Percentiles rank a stretch among this genome's conserved stretches.
Evolutionary conservation across 2,888 invertebrate species (phyloP).

Genomic region (Periphyllus acericola): DNA sequence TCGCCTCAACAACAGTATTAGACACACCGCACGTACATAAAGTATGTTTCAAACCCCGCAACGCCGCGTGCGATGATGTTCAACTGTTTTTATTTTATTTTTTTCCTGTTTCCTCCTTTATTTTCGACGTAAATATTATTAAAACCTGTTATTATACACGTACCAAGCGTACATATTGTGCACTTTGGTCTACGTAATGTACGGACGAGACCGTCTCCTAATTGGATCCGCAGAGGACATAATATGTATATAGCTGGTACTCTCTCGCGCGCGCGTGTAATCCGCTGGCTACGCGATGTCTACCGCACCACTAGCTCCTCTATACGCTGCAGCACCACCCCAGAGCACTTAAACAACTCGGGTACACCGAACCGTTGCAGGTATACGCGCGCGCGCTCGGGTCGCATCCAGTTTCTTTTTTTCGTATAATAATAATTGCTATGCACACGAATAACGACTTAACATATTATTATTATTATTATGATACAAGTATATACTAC

Average conservation of each 20-base stretch:
- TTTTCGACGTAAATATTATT: too few species aligned
- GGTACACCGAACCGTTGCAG: neutral
- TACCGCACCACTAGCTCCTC: too few species aligned
- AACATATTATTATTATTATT: too few species aligned
- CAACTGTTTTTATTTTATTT: too few species aligned
- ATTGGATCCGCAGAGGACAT: slow-evolving; percentile 26
- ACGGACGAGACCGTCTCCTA: slow-evolving; percentile 15
- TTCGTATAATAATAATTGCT: neutral
- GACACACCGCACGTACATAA: neutral
- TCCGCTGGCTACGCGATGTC: neutral
- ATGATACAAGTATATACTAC: too few species aligned
- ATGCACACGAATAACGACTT: neutral
- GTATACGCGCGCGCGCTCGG: neutral
- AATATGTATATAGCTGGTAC: neutral
- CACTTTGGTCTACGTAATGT: neutral
- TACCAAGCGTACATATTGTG: neutral
- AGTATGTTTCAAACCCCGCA: too few species aligned
- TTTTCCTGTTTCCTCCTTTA: too few species aligned
- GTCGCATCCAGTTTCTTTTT: neutral
- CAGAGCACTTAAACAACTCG: neutral
- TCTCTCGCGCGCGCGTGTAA: too few species aligned
- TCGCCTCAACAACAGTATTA: neutral
- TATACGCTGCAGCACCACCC: neutral
- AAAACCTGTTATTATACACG: neutral
- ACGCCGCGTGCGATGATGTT: too few species aligned